These are phyloP conservation scores for Chiropotes sagulatus DNA, from an alignment of 2,797 vertebrate genomes.

Conservation along the genomic window DNA sequence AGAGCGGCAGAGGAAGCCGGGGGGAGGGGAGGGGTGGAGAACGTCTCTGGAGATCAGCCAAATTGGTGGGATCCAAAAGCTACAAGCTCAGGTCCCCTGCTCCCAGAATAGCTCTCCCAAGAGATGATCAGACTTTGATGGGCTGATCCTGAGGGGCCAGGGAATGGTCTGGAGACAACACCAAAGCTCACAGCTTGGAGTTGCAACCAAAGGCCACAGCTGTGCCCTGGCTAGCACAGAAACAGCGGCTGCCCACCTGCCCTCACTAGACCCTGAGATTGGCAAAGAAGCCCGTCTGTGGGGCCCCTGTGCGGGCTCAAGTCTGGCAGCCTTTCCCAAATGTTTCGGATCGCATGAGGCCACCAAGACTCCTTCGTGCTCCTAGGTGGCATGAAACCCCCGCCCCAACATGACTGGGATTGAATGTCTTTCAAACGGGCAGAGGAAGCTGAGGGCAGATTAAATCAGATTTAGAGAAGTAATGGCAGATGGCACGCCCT, in stretches of 20 bases:
- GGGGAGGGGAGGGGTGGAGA: accelerated
- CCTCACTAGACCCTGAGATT: not conserved
- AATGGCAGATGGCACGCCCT: not conserved
- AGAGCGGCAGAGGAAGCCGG: not conserved
- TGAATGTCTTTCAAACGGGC: not conserved
- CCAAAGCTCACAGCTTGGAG: not conserved
- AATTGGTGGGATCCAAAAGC: not conserved
- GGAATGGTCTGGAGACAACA: not conserved
- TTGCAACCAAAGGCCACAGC: not conserved
- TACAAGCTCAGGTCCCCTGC: not conserved
- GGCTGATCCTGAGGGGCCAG: not conserved
- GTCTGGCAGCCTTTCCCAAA: not conserved
- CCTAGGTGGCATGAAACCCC: not conserved
- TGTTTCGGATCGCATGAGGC: not conserved
- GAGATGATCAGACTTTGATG: not conserved
- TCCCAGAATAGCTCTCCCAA: not conserved
- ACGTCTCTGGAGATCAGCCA: not conserved
- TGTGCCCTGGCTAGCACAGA: not conserved
- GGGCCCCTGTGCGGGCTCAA: not conserved
- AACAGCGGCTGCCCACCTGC: not conserved
- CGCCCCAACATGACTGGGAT: not conserved
- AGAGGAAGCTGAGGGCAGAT: not conserved
- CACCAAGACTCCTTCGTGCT: not conserved
- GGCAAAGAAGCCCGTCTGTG: not conserved
- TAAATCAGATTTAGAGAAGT: not conserved